Percentiles rank a stretch among this genome's conserved stretches.
Evolutionary conservation across 1,140 invertebrate genomes (phyloP).

Genomic region (Diachasmimorpha longicaudata): DNA sequence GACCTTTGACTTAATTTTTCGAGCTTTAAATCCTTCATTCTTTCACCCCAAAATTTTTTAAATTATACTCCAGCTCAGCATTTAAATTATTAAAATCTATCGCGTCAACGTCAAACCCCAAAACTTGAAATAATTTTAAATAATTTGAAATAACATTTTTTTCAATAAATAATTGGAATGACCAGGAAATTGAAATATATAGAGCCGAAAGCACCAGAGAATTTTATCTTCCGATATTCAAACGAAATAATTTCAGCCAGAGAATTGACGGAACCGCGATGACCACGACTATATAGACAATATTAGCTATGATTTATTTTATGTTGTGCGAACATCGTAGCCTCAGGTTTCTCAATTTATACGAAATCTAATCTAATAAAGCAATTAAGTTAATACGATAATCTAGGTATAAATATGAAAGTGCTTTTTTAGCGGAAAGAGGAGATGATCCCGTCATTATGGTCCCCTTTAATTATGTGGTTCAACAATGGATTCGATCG

Average conservation of each 20-base stretch:
- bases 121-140: too few relatives aligned
- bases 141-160: too few relatives aligned
- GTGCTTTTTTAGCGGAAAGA: slow-evolving; percentile 8
- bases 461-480: slow-evolving; percentile 45
- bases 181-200: too few relatives aligned
- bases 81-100: too few relatives aligned
- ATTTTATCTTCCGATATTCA: slow-evolving; percentile 12
- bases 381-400: slow-evolving; percentile 44
- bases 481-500: slow-evolving; percentile 35
- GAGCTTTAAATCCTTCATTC: slow-evolving; percentile 53
- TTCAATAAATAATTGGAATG: too few relatives aligned
- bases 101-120: too few relatives aligned
- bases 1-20: slow-evolving; percentile 54
- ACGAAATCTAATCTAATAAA: slow-evolving; percentile 46
- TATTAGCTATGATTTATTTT: background rate
- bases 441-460: slow-evolving; percentile 36
- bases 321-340: slow-evolving; percentile 11
- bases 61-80: too few relatives aligned
- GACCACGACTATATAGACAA: background rate
- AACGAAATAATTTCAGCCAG: slow-evolving; percentile 46
- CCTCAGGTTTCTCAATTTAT: slow-evolving; percentile 7
- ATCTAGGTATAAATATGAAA: background rate
- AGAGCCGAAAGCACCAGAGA: too few relatives aligned
- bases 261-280: background rate
- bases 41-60: too few relatives aligned